A percentile compares a stretch with the other conserved stretches of the same genome.
phyloP scores from a whole-genome alignment of 2,113 vertebrate genomes.

The Erinaceus europaeus region DNA sequence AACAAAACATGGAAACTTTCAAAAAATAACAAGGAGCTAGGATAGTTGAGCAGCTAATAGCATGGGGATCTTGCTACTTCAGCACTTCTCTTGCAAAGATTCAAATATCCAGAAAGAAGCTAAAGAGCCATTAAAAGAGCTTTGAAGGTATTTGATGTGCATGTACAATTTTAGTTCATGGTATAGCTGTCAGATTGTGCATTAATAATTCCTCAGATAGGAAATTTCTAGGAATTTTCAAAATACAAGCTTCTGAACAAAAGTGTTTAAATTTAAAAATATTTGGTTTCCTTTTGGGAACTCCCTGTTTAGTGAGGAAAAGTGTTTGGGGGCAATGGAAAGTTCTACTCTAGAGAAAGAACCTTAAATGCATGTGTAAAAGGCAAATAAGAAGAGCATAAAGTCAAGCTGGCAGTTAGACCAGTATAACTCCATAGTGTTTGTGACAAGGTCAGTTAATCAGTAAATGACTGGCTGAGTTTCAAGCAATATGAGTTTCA shows the following conservation, averaged over 20 bases:
- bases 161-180: neutral
- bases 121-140: neutral
- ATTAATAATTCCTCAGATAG: neutral
- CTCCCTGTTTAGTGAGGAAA: neutral
- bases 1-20: neutral
- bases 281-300: neutral
- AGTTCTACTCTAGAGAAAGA: neutral
- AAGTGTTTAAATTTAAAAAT: neutral
- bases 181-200: neutral
- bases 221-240: neutral
- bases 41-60: neutral
- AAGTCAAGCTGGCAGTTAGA: neutral
- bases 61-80: neutral
- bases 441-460: slow-evolving; percentile 58
- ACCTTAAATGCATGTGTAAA: neutral
- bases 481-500: neutral
- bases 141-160: neutral
- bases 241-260: neutral
- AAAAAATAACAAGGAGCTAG: too few relatives aligned
- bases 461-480: slow-evolving; percentile 17
- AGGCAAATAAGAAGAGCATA: slow-evolving; percentile 10
- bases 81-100: neutral
- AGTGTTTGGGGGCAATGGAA: neutral
- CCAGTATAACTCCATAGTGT: neutral
- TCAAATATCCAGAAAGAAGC: neutral